Evolutionary conservation across 2,888 invertebrate species (phyloP).

Genomic region (Noctua janthe): DNA sequence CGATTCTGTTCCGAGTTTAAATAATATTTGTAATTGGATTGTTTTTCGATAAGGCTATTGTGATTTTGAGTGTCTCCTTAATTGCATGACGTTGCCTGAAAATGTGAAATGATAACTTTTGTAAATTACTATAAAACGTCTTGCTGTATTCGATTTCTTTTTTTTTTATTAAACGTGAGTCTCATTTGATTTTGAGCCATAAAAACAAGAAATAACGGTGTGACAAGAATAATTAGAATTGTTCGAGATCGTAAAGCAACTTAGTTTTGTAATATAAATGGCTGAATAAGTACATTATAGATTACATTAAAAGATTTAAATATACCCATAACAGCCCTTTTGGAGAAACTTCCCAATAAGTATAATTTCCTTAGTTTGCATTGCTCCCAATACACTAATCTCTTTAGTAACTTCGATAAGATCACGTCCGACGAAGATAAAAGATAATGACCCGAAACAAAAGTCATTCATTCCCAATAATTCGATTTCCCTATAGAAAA

Average conservation of each 20-base stretch:
- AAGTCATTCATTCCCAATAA: constrained; percentile 62
- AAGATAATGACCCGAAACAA: constrained; percentile 67
- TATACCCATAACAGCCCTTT: constrained; percentile 18
- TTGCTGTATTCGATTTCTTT: not conserved
- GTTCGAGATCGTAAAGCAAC: not conserved
- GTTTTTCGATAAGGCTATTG: constrained; percentile 9
- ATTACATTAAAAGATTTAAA: constrained; percentile 30
- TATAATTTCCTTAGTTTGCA: constrained; percentile 59
- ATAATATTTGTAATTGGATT: constrained; percentile 22
- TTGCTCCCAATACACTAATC: constrained; percentile 64
- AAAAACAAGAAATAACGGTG: not conserved
- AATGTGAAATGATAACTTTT: not conserved
- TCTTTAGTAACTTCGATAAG: constrained; percentile 59
- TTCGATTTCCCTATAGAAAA: constrained; percentile 56
- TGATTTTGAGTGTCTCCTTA: not conserved
- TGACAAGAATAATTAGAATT: not conserved
- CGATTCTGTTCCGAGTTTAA: constrained; percentile 52
- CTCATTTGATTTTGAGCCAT: no score
- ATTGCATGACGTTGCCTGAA: not conserved
- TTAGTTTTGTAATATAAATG: not conserved
- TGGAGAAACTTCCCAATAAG: constrained; percentile 30
- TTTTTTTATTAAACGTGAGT: not conserved
- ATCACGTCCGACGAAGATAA: constrained; percentile 60
- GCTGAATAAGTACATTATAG: not conserved
- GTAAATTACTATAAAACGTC: not conserved